Conservation (phyloP, 35 echinoderm and acorn worm genomes). For the Strongylocentrotus purpuratus region DNA sequence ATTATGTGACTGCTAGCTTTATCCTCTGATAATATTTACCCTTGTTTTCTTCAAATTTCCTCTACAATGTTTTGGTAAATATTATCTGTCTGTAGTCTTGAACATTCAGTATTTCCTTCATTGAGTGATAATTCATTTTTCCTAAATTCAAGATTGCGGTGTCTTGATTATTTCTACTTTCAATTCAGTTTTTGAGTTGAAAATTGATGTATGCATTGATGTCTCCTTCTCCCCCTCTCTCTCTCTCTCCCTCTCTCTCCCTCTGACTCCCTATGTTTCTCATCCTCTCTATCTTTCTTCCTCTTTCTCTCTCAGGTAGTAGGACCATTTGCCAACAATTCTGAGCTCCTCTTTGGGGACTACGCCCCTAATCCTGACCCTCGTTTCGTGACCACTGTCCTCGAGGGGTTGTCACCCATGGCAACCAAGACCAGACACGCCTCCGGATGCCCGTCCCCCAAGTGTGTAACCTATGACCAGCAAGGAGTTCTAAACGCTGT, state of each 20-base stretch:
- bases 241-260: too few species aligned
- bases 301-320: constrained; percentile 60
- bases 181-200: too few species aligned
- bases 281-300: background rate
- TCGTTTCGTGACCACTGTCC: constrained; percentile 61
- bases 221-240: too few species aligned
- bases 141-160: too few species aligned
- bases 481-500: constrained; percentile 57
- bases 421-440: constrained; percentile 53
- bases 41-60: background rate
- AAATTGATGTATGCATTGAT: too few species aligned
- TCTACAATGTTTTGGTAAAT: too few species aligned
- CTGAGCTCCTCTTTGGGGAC: constrained; percentile 67
- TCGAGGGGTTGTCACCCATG: constrained; percentile 59
- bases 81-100: too few species aligned
- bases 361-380: constrained; percentile 72
- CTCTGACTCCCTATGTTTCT: background rate
- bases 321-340: constrained; percentile 89
- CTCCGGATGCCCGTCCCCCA: constrained; percentile 65
- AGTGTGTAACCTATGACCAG: constrained; percentile 64
- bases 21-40: background rate
- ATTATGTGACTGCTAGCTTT: background rate
- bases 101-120: too few species aligned
- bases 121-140: too few species aligned
- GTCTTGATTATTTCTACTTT: too few species aligned